Percentiles rank a stretch among this genome's conserved stretches.
phyloP scores from a whole-genome alignment of 2,797 vertebrate genomes.

The Myotis vivesi region DNA sequence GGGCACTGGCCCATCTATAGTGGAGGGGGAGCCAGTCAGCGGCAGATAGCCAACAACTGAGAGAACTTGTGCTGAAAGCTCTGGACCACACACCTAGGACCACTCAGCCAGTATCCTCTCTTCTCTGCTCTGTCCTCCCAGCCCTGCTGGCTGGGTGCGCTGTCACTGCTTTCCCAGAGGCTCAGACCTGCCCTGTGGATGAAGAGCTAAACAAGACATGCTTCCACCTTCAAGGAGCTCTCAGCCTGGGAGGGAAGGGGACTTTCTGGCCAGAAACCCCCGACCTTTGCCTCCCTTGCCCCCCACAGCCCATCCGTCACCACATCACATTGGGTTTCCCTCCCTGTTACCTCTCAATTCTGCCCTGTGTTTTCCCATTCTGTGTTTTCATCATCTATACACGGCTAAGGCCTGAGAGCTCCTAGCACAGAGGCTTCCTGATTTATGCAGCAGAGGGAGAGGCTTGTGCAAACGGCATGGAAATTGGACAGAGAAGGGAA shows the following conservation, averaged over 20 bases:
- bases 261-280: not conserved
- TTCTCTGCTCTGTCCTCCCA: not conserved
- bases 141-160: constrained; percentile 40
- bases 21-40: not conserved
- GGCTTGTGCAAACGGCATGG: rapidly evolving
- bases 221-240: not conserved
- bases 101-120: not conserved
- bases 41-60: not conserved
- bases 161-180: constrained; percentile 40
- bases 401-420: not conserved
- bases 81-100: not conserved
- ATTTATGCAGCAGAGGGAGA: not conserved
- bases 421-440: not conserved
- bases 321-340: rapidly evolving
- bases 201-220: not conserved
- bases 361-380: not conserved
- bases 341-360: not conserved
- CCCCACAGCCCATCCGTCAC: rapidly evolving
- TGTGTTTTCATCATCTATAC: not conserved
- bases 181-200: constrained; percentile 2
- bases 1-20: too few species aligned
- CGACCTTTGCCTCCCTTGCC: not conserved
- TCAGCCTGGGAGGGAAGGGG: not conserved
- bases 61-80: not conserved
- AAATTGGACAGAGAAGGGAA: not conserved